A percentile compares a stretch with the other conserved stretches of the same genome.
phyloP scores from a whole-genome alignment of 2,113 vertebrate genomes.

The Coturnix japonica region DNA sequence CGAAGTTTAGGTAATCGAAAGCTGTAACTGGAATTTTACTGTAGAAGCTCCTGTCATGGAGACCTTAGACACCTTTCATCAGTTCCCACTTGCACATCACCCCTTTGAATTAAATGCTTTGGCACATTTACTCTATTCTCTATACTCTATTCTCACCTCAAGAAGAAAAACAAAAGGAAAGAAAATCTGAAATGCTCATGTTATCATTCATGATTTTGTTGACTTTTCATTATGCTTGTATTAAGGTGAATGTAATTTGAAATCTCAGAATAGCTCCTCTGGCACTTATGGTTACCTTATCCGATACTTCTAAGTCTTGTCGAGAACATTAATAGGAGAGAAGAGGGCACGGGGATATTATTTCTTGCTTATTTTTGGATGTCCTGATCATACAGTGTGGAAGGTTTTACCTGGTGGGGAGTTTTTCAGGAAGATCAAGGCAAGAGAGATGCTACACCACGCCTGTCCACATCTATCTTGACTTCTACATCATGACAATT shows the following conservation, averaged over 20 bases:
- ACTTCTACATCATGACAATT: too few relatives aligned
- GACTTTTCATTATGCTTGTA: background rate
- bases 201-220: background rate
- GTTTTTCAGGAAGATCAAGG: background rate
- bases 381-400: background rate
- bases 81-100: background rate
- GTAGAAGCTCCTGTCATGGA: background rate
- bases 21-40: background rate
- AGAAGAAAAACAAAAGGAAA: background rate
- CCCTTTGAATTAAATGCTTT: background rate
- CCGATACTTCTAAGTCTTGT: background rate
- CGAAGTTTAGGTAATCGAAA: background rate
- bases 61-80: background rate
- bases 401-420: background rate
- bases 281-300: background rate
- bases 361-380: background rate
- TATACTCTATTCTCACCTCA: background rate
- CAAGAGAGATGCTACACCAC: background rate
- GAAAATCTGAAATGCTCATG: background rate
- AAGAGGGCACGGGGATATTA: background rate
- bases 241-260: background rate
- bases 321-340: background rate
- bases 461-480: background rate
- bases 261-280: background rate
- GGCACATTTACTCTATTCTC: background rate